These are phyloP conservation scores for Temnothorax curvispinosus DNA, from an alignment of 1,140 invertebrate genomes.

Conservation along the genomic window DNA sequence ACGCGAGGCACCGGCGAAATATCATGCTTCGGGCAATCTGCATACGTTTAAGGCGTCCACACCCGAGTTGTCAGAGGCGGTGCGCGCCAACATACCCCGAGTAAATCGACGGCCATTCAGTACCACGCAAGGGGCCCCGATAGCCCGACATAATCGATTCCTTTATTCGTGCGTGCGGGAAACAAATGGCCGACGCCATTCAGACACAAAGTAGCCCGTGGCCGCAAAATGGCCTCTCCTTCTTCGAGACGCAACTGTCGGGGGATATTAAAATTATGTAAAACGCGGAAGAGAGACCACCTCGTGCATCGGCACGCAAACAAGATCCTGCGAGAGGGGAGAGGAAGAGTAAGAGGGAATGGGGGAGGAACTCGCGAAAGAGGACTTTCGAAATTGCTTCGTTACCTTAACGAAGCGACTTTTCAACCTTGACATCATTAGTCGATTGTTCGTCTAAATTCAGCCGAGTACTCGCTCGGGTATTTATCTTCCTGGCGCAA, in stretches of 20 bases:
- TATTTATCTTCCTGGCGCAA: constrained; percentile 72
- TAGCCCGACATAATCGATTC: constrained; percentile 59
- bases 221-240: constrained; percentile 55
- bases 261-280: constrained; percentile 54
- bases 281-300: constrained; percentile 49
- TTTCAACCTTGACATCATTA: constrained; percentile 75
- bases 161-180: constrained; percentile 57
- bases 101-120: constrained; percentile 60
- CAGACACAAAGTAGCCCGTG: constrained; percentile 51
- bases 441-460: constrained; percentile 73
- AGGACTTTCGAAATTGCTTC: constrained; percentile 66
- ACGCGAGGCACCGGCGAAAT: constrained; percentile 51
- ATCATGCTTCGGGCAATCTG: constrained; percentile 57
- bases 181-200: constrained; percentile 60
- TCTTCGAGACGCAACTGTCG: constrained; percentile 31
- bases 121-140: constrained; percentile 51
- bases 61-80: constrained; percentile 57
- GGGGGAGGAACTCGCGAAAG: constrained; percentile 1
- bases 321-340: background rate
- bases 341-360: background rate
- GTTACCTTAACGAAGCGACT: constrained; percentile 72
- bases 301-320: constrained; percentile 26
- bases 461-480: constrained; percentile 49
- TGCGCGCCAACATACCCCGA: constrained; percentile 45
- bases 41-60: constrained; percentile 59